Base-by-base conservation (phyloP, 1,140 invertebrate genomes). In the Plutomurus gul region DNA sequence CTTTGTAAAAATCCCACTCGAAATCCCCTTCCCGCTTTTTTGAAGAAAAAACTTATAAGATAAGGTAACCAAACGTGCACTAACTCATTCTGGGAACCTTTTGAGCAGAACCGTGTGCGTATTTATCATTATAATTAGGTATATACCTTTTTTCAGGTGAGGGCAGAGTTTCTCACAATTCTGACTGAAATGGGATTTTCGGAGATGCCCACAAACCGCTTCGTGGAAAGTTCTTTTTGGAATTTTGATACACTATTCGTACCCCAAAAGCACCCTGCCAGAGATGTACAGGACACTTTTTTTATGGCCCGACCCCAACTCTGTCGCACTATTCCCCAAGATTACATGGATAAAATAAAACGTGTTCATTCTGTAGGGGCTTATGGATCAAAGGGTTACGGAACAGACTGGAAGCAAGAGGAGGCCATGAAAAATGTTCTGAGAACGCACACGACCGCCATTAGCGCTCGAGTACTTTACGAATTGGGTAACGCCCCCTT, bases 231-330 rank as follows among this genome's bases (percentile, higher is more conserved):
- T 84, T 99, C 96, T 4, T 99, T 99, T 89, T 99, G 98, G 98
- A 99, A 99, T 88, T 99, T 99, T 85, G 98, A 99, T 89, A 95
- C 97, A 1, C 88, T 99, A 0, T 99, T 97, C 87, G 96, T 99
- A 86, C 98, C 98, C 0, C 98, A 99, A 85, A 96, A 99, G 87
- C 98, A 99, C 91, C 98, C 98, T 0, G 98, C 98, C 0, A 90
- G 98, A 84, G 98, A 99, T 88, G 95, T 96, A 6, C 98, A 99
- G 85, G 98, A 99, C 85, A 99, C 98, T 4, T 99, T 99, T 89
- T 99, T 99, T 83, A 88, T 99, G 47, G 93, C 93, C 88, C 91
- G 96, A 77, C 97, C 97, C 5, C 89, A 89, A 65, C 87, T 84
- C 18, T 92, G 91, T 22, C 89, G 88, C 30, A 88, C 92, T 33